Conservation (phyloP, 2,797 vertebrate genomes). For the Anguilla marmorata region DNA sequence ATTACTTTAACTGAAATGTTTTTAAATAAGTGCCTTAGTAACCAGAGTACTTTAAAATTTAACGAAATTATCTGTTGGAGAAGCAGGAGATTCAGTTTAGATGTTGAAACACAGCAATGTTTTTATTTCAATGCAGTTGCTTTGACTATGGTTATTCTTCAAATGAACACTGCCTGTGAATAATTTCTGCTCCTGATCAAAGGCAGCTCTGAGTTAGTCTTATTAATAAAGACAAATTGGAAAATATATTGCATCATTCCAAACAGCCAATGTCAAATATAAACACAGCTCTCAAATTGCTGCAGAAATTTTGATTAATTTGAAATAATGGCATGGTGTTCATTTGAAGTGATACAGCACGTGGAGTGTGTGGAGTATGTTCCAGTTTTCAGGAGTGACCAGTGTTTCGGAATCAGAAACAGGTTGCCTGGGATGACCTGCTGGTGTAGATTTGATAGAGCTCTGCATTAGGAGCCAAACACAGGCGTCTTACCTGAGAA, state of each 20-base stretch:
- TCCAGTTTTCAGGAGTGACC: neutral
- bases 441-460: neutral
- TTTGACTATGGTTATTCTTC: neutral
- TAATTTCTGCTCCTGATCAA: neutral
- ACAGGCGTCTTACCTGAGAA: neutral
- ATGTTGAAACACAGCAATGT: neutral
- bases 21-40: constrained; percentile 10
- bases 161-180: neutral
- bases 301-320: neutral
- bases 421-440: neutral
- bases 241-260: neutral
- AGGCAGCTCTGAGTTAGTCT: neutral
- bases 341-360: neutral
- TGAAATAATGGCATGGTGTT: neutral
- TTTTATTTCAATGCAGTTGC: neutral
- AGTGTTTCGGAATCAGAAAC: neutral
- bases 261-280: neutral
- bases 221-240: neutral
- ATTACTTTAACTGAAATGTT: neutral
- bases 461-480: neutral
- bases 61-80: neutral
- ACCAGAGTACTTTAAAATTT: neutral
- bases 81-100: neutral
- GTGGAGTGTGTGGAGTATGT: neutral
- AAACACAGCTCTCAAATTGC: neutral